These are phyloP conservation scores for Chelon auratus DNA, from an alignment of 2,797 vertebrate species.

Conservation along the genomic window DNA sequence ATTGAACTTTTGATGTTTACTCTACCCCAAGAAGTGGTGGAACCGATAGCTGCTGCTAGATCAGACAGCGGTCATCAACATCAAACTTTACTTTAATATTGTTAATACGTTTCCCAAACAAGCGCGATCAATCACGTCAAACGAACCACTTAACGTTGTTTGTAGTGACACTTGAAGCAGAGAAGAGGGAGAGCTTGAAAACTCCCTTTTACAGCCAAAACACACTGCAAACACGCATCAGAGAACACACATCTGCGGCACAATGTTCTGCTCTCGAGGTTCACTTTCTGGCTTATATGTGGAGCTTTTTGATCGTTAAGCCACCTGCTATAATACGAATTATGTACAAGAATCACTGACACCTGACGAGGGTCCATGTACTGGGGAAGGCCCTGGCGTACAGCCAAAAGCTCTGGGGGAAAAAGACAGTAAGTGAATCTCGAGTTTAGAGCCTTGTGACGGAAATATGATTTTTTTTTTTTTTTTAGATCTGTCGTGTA, in stretches of 20 bases:
- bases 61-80: not conserved
- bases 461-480: not conserved
- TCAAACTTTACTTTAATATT: not conserved
- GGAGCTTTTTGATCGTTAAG: not conserved
- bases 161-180: not conserved
- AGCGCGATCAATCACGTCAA: not conserved
- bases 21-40: not conserved
- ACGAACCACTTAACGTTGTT: not conserved
- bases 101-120: not conserved
- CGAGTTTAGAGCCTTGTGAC: too few relatives aligned
- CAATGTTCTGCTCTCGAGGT: not conserved
- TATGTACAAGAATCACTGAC: not conserved
- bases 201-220: not conserved
- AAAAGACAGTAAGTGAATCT: not conserved
- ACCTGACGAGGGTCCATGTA: not conserved
- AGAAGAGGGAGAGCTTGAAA: not conserved
- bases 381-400: not conserved
- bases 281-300: not conserved
- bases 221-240: too few relatives aligned
- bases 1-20: slow-evolving; percentile 17
- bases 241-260: too few relatives aligned
- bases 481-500: too few relatives aligned
- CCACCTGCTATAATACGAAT: too few relatives aligned
- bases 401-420: not conserved
- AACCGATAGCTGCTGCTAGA: not conserved